Percentiles rank a stretch among this genome's conserved stretches.
phyloP scores from a whole-genome alignment of 2,888 invertebrate species.

The Aradus depressus region DNA sequence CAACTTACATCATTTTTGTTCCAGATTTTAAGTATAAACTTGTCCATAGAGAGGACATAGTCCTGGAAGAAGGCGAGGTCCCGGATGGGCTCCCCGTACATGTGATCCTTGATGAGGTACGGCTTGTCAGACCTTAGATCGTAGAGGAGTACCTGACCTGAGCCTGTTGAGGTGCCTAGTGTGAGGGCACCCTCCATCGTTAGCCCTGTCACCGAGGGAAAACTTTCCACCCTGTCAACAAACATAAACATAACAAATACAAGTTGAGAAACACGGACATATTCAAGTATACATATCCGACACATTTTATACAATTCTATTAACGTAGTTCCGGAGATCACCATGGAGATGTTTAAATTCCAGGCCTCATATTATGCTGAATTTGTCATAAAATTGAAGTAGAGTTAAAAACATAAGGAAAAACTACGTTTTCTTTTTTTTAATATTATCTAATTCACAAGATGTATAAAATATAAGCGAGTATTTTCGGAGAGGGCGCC shows the following conservation, averaged over 20 bases:
- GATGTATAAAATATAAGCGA: too few species aligned
- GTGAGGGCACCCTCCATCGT: constrained; percentile 63
- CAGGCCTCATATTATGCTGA: too few species aligned
- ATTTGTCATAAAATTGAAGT: too few species aligned
- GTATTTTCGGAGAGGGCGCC: too few species aligned
- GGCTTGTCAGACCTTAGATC: constrained; percentile 90
- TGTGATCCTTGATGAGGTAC: constrained; percentile 82
- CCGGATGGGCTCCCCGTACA: constrained; percentile 85
- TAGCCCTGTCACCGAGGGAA: constrained; percentile 67
- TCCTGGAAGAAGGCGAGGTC: constrained; percentile 76
- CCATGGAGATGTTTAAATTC: too few species aligned
- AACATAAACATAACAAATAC: constrained; percentile 9
- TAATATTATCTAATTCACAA: too few species aligned
- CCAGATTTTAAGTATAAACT: constrained; percentile 83
- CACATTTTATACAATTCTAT: too few species aligned
- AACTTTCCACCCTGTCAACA: constrained; percentile 46
- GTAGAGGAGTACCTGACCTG: constrained; percentile 87
- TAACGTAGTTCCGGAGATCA: too few species aligned
- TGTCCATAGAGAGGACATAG: constrained; percentile 80
- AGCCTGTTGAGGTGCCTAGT: constrained; percentile 83
- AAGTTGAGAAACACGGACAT: too few species aligned
- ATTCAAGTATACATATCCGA: too few species aligned
- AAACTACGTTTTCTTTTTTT: too few species aligned
- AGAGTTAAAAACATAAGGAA: too few species aligned
- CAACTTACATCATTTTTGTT: constrained; percentile 62